Evolutionary conservation across 1,140 invertebrate genomes (phyloP).

Genomic region (Metaphire vulgaris): DNA sequence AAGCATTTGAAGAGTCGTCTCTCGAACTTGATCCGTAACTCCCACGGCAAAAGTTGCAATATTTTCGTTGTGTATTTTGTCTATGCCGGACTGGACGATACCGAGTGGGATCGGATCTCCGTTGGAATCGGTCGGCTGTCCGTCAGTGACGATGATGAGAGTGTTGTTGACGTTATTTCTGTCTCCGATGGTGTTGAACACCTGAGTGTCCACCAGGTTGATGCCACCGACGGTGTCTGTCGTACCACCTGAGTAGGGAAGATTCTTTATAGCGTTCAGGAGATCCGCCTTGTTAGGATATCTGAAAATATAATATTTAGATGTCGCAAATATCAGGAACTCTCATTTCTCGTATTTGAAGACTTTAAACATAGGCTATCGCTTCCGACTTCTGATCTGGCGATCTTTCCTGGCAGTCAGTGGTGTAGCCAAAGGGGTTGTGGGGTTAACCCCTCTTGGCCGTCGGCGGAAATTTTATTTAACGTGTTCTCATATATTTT

Average conservation of each 20-base stretch:
- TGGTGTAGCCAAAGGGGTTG: too few relatives aligned
- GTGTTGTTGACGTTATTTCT: neutral
- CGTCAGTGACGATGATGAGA: constrained; percentile 20
- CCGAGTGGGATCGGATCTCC: neutral
- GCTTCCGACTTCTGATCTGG: too few relatives aligned
- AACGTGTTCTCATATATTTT: too few relatives aligned
- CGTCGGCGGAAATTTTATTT: too few relatives aligned
- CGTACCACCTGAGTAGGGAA: constrained; percentile 1
- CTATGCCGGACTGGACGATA: too few relatives aligned
- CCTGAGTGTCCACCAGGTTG: constrained; percentile 6
- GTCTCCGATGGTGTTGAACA: neutral
- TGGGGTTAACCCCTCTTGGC: too few relatives aligned
- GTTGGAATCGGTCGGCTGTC: neutral
- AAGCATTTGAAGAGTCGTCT: neutral
- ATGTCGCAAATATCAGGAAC: too few relatives aligned
- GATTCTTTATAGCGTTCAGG: neutral
- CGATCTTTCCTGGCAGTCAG: too few relatives aligned
- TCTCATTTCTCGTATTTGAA: too few relatives aligned
- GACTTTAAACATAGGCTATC: too few relatives aligned
- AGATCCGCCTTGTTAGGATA: constrained; percentile 7
- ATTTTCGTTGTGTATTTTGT: too few relatives aligned
- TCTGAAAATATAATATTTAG: too few relatives aligned
- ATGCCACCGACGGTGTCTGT: constrained; percentile 10
- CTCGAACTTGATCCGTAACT: constrained; percentile 5
- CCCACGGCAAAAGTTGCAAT: constrained; percentile 15